Conservation (phyloP, 2,797 vertebrate species). For the Stomatorhinus walkeri region DNA sequence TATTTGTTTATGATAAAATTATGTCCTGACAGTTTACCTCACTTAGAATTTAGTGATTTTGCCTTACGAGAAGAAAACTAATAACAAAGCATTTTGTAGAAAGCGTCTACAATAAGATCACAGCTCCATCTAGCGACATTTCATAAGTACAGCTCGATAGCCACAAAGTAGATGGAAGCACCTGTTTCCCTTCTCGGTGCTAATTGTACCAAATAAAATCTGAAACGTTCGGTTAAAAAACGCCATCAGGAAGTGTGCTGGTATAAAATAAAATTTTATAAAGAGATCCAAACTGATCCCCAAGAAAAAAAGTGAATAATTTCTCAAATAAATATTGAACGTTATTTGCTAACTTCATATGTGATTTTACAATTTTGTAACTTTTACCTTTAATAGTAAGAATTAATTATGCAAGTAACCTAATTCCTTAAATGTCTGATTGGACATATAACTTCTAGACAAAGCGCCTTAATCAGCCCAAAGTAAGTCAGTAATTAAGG, state of each 20-base stretch:
- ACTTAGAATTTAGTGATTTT: conserved; percentile 15
- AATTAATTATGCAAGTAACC: neutral
- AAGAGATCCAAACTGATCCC: neutral
- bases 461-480: conserved; percentile 48
- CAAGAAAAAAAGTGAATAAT: neutral
- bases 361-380: neutral
- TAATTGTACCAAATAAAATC: conserved; percentile 37
- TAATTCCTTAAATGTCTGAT: neutral
- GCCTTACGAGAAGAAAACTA: neutral
- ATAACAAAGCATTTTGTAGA: conserved; percentile 3
- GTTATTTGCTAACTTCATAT: neutral
- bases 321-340: neutral
- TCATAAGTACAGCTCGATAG: neutral
- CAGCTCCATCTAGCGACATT: conserved; percentile 73
- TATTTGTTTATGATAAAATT: conserved; percentile 22
- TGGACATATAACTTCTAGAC: neutral
- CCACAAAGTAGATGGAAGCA: fast-evolving
- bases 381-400: neutral
- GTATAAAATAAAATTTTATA: neutral
- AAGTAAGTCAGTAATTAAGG: conserved; percentile 55
- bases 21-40: conserved; percentile 20
- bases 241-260: neutral
- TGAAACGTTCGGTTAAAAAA: conserved; percentile 33
- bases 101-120: conserved; percentile 45
- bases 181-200: neutral